phyloP scores from a whole-genome alignment of 2,113 vertebrate genomes.

The Protomyctophum bolini region DNA sequence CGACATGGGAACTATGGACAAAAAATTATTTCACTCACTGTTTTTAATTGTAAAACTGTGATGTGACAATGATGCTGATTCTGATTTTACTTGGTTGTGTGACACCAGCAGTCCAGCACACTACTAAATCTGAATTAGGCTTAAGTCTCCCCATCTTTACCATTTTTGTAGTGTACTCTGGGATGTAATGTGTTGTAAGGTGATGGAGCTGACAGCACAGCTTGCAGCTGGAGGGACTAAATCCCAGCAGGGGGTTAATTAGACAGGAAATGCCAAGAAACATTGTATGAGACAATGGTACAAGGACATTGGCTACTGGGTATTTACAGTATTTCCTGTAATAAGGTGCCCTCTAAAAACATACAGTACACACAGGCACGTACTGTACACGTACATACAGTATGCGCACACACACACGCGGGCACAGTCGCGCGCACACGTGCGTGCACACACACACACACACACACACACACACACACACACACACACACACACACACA shows the following conservation, averaged over 20 bases:
- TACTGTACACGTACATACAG: not conserved
- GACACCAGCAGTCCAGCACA: not conserved
- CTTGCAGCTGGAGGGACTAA: not conserved
- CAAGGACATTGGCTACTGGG: slow-evolving; percentile 4
- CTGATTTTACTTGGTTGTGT: too few relatives aligned
- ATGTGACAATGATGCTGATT: too few relatives aligned
- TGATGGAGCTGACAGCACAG: slow-evolving; percentile 13
- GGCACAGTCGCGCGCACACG: too few relatives aligned
- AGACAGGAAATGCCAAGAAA: slow-evolving; percentile 6
- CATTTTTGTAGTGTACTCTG: not conserved
- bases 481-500: slow-evolving; percentile 17
- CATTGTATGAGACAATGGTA: slow-evolving; percentile 1
- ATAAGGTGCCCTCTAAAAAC: slow-evolving; percentile 5
- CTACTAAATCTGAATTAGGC: not conserved
- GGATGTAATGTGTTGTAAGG: slow-evolving; percentile 8
- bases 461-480: slow-evolving; percentile 9
- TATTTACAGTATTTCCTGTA: slow-evolving; percentile 3
- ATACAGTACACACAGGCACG: not conserved
- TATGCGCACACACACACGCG: not conserved
- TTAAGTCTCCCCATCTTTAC: slow-evolving; percentile 2
- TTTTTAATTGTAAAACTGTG: too few relatives aligned
- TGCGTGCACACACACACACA: not conserved
- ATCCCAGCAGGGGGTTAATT: slow-evolving; percentile 2
- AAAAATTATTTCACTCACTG: too few relatives aligned
- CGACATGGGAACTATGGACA: too few relatives aligned